Conservation (phyloP, 2,113 vertebrate species). For the Notechis scutatus region DNA sequence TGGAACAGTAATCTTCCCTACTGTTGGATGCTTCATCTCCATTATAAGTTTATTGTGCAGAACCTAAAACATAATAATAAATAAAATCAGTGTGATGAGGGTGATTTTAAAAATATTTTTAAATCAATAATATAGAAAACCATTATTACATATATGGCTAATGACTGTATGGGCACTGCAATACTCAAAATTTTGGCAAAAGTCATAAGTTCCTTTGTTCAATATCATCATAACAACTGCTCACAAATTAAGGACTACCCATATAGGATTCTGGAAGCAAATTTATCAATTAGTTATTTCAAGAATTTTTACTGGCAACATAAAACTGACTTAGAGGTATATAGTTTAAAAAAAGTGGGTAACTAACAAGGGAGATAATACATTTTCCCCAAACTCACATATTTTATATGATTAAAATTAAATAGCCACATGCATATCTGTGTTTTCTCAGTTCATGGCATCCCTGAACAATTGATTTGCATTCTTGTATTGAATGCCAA, state of each 20-base stretch:
- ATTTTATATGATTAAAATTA: background rate
- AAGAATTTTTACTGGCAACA: background rate
- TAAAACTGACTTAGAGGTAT: background rate
- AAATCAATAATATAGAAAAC: background rate
- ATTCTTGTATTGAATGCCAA: background rate
- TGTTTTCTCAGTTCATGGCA: background rate
- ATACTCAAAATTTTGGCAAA: background rate
- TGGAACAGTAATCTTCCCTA: constrained; percentile 82
- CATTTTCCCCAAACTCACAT: background rate
- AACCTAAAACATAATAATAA: constrained; percentile 73
- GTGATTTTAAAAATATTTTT: background rate
- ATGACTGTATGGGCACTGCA: background rate
- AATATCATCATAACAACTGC: background rate
- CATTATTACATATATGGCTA: background rate
- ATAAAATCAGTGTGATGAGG: background rate
- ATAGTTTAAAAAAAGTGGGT: background rate
- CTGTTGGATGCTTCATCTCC: constrained; percentile 88
- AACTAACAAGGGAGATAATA: background rate
- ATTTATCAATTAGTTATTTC: background rate
- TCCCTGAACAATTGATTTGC: background rate
- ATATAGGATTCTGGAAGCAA: background rate
- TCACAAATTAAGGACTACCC: background rate
- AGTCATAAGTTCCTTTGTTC: background rate
- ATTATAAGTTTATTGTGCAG: constrained; percentile 86
- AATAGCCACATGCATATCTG: background rate